These are phyloP conservation scores for Scomber scombrus DNA, from an alignment of 2,113 vertebrate species.

Conservation along the genomic window DNA sequence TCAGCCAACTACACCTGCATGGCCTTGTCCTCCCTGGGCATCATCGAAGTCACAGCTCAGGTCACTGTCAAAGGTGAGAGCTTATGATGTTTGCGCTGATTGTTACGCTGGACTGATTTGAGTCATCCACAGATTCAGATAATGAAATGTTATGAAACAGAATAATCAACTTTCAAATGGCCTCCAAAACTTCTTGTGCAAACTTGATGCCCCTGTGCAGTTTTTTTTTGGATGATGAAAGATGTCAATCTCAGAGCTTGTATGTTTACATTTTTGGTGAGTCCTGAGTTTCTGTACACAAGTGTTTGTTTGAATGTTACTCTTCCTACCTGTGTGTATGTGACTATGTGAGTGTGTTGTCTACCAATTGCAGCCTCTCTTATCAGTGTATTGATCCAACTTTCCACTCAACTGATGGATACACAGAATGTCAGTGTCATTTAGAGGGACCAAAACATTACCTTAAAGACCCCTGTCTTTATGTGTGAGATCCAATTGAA, in stretches of 20 bases:
- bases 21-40: conserved; percentile 95
- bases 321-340: conserved; percentile 2
- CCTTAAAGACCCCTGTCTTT: conserved; percentile 27
- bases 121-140: not conserved
- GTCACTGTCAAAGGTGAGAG: conserved; percentile 95
- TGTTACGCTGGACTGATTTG: not conserved
- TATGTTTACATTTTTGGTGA: conserved; percentile 7
- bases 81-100: not conserved
- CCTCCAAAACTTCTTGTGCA: not conserved
- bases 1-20: conserved; percentile 95
- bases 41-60: conserved; percentile 94
- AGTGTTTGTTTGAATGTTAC: conserved; percentile 40
- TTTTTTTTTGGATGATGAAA: conserved; percentile 5
- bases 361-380: conserved; percentile 39
- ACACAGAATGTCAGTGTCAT: conserved; percentile 78
- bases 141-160: not conserved
- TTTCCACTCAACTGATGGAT: conserved; percentile 75
- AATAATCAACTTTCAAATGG: not conserved
- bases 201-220: not conserved
- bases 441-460: conserved; percentile 62
- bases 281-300: not conserved
- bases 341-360: conserved; percentile 28
- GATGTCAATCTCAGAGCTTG: not conserved
- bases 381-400: conserved; percentile 76
- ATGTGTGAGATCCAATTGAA: not conserved